These are phyloP conservation scores for Dicrurus megarhynchus DNA, from an alignment of 2,113 vertebrate genomes.

Conservation along the genomic window DNA sequence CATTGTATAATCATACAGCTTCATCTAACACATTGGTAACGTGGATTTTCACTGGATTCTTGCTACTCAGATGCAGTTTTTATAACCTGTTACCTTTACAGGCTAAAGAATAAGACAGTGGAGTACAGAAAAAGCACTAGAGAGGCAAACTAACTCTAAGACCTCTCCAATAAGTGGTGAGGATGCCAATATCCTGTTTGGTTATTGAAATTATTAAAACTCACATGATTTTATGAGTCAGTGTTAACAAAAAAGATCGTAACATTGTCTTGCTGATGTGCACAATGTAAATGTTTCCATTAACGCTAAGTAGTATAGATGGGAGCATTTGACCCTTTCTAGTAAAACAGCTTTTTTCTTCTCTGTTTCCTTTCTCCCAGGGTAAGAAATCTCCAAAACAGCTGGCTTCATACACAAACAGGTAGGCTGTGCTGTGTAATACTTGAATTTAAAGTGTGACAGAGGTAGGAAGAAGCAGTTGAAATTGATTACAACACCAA, in stretches of 20 bases:
- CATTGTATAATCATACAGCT: background rate
- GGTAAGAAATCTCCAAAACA: conserved; percentile 82
- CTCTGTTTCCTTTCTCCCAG: conserved; percentile 47
- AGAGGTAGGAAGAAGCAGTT: background rate
- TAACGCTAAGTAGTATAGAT: background rate
- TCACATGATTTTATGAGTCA: background rate
- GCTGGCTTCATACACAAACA: conserved; percentile 76
- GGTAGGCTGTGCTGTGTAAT: conserved; percentile 57
- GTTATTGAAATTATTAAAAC: background rate
- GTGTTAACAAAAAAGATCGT: background rate
- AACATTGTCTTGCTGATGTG: background rate
- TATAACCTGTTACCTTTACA: background rate
- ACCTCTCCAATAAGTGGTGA: background rate
- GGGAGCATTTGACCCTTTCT: background rate
- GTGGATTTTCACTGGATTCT: background rate
- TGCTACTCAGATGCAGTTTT: background rate
- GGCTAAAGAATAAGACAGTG: background rate
- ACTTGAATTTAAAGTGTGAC: background rate
- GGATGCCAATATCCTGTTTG: background rate
- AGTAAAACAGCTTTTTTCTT: background rate
- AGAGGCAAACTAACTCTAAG: background rate
- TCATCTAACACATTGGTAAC: background rate
- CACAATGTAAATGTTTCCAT: background rate
- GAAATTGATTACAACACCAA: background rate
- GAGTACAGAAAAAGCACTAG: background rate